A percentile compares a stretch with the other conserved stretches of the same genome.
These are phyloP conservation scores for Aphrophora alni DNA, from an alignment of 2,888 invertebrate genomes.

Conservation along the genomic window DNA sequence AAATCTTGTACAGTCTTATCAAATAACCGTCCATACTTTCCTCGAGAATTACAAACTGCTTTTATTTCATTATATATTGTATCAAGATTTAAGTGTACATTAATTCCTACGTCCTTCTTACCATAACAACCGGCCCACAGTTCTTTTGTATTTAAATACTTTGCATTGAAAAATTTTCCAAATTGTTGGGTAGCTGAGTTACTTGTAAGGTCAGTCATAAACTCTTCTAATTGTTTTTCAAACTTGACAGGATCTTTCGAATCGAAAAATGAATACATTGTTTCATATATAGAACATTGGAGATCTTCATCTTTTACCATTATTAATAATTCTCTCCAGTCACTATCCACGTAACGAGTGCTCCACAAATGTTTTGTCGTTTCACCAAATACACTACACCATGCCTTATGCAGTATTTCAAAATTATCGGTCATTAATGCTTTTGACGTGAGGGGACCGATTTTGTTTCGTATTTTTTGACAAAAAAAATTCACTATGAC, in stretches of 20 bases:
- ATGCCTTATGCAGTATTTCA: constrained; percentile 38
- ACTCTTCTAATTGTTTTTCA: constrained; percentile 32
- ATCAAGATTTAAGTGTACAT: constrained; percentile 41
- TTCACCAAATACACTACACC: constrained; percentile 43
- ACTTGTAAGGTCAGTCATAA: constrained; percentile 30
- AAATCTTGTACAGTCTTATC: constrained; percentile 42
- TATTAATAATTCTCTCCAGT: constrained; percentile 41
- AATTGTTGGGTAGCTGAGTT: constrained; percentile 37
- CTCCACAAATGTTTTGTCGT: constrained; percentile 41
- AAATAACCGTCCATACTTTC: constrained; percentile 37
- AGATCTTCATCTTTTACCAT: constrained; percentile 44
- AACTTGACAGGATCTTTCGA: constrained; percentile 20
- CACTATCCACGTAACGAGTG: constrained; percentile 43
- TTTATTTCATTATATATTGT: constrained; percentile 40
- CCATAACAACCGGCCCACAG: constrained; percentile 44
- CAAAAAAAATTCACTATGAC: constrained; percentile 42
- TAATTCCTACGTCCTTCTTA: constrained; percentile 37
- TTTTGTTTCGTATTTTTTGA: constrained; percentile 33
- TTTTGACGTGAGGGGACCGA: constrained; percentile 42
- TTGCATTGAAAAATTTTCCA: constrained; percentile 39
- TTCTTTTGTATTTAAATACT: constrained; percentile 38
- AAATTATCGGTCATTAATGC: constrained; percentile 46
- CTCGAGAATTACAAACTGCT: constrained; percentile 40
- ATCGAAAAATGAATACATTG: constrained; percentile 43
- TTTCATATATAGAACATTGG: constrained; percentile 46